Evolutionary conservation across 92 coral and sea anemone species (phyloP).

Genomic region (Epizoanthus scotinus): DNA sequence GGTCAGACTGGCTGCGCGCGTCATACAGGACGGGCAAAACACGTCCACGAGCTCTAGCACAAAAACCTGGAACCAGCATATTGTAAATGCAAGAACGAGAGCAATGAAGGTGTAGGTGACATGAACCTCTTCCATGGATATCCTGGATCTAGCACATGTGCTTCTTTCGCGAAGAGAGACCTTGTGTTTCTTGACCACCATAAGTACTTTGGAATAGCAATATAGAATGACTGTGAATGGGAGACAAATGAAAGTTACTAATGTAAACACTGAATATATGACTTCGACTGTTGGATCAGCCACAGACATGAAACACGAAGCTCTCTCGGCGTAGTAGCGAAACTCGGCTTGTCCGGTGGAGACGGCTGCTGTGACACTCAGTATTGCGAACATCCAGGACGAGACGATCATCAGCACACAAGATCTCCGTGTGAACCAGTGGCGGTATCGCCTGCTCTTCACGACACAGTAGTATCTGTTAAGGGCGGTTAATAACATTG

Average conservation of each 20-base stretch:
- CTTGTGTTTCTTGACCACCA: conserved; percentile 21
- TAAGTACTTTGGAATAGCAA: conserved; percentile 11
- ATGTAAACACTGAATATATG: conserved; percentile 12
- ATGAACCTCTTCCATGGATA: conserved; percentile 17
- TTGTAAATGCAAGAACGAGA: conserved; percentile 5
- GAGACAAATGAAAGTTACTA: conserved; percentile 5
- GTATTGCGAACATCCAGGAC: conserved; percentile 7
- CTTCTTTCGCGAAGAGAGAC: not conserved
- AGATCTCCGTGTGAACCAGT: conserved; percentile 26
- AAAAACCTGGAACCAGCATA: conserved; percentile 24
- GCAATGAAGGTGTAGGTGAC: conserved; percentile 15
- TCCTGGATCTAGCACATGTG: not conserved
- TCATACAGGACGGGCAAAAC: conserved; percentile 22
- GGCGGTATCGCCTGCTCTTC: not conserved
- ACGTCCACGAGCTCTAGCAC: conserved; percentile 25
- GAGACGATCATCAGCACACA: not conserved
- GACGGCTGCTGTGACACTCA: not conserved
- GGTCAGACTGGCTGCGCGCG: conserved; percentile 14
- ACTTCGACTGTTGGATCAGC: conserved; percentile 4
- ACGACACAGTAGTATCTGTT: conserved; percentile 31
- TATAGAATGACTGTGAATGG: conserved; percentile 24
- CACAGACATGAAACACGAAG: conserved; percentile 19
- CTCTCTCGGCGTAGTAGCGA: conserved; percentile 33
- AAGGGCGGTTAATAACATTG: not conserved
- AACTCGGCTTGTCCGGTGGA: conserved; percentile 12